Percentiles rank a stretch among this genome's conserved stretches.
Evolutionary conservation across 2,113 vertebrate genomes (phyloP).

Genomic region (Ceratotherium simum): DNA sequence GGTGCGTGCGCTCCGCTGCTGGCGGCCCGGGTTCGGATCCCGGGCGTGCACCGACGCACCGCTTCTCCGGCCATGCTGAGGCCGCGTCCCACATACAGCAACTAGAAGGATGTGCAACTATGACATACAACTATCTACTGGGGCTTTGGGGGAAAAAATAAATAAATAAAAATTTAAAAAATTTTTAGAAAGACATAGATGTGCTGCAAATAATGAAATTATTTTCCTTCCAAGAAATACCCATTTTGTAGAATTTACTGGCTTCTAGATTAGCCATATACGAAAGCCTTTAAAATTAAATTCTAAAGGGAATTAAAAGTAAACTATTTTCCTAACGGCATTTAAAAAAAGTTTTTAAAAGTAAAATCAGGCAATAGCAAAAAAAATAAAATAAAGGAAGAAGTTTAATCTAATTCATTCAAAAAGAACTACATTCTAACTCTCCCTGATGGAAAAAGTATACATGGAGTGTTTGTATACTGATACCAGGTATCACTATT

Average conservation of each 20-base stretch:
- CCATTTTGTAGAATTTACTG: background rate
- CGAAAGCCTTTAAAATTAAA: slow-evolving; percentile 30
- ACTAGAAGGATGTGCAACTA: no score
- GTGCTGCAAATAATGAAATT: background rate
- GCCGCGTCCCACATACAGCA: no score
- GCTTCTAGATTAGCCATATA: background rate
- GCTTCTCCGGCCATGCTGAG: no score
- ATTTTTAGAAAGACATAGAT: background rate
- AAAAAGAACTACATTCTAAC: background rate
- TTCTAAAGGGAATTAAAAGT: slow-evolving; percentile 35
- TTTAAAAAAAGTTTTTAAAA: background rate
- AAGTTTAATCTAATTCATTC: background rate
- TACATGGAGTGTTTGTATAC: background rate
- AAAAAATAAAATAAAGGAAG: background rate
- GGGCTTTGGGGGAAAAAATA: no score
- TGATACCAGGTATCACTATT: background rate
- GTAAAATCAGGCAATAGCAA: slow-evolving; percentile 26
- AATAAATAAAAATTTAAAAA: no score
- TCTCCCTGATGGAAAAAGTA: background rate
- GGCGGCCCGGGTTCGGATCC: no score
- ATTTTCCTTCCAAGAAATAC: background rate
- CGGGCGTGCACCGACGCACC: no score
- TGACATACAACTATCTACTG: no score
- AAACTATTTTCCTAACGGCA: background rate
- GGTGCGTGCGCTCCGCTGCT: no score